A percentile compares a stretch with the other conserved stretches of the same genome.
Conservation (phyloP, 2,797 vertebrate genomes). For the Peromyscus attwateri region DNA sequence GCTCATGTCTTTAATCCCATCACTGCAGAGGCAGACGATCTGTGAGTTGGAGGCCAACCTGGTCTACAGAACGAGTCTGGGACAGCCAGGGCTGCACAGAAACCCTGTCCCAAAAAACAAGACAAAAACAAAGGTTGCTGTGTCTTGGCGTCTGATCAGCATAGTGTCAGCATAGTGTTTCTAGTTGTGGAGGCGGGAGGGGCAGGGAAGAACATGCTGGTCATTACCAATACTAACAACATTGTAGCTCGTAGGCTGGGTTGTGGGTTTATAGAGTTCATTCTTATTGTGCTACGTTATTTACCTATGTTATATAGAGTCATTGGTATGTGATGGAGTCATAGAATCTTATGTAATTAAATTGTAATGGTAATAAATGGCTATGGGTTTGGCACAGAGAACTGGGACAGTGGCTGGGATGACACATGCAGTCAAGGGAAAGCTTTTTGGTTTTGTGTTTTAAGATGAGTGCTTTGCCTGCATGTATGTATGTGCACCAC, state of each 20-base stretch:
- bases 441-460: background rate
- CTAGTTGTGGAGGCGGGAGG: background rate
- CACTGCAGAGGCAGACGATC: background rate
- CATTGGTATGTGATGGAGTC: conserved; percentile 25
- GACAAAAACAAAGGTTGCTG: no score
- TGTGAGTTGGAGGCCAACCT: background rate
- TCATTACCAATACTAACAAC: background rate
- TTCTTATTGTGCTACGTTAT: conserved; percentile 30
- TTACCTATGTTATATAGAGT: background rate
- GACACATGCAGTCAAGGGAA: background rate
- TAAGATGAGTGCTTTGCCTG: background rate
- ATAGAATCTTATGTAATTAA: conserved; percentile 39
- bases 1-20: background rate
- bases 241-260: background rate
- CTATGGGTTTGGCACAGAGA: background rate
- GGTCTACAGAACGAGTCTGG: background rate
- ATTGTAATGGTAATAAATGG: conserved; percentile 2
- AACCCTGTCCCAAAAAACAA: background rate
- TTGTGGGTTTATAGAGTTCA: background rate
- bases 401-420: background rate
- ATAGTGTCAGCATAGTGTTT: background rate
- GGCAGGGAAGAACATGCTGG: background rate
- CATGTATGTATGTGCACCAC: background rate
- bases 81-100: background rate
- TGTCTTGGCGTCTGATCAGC: conserved; percentile 2